Base-by-base conservation (phyloP, 2,113 vertebrate genomes). In the Nematolebias whitei region DNA sequence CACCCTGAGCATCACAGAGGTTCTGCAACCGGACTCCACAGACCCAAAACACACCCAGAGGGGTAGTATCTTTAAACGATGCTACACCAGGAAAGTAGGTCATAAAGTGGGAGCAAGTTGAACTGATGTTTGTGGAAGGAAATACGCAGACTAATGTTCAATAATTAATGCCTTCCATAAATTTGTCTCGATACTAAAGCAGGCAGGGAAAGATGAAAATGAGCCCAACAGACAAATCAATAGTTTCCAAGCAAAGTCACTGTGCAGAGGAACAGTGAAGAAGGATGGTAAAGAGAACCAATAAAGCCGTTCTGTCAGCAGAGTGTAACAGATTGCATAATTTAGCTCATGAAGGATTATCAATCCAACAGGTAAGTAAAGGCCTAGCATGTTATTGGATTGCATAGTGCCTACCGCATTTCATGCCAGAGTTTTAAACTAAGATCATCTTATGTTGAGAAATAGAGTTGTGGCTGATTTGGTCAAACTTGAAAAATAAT, bases 51-150 rank as follows among this genome's bases (percentile, higher is more conserved):
- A 85, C 39, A 78, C 75, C 45, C 63, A 53, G 67, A 53, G 68
- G 44, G 63, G 41, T 66, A 52, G 78, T 85, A 82, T 88, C 85
- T 89, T 79, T 83, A 89, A 84, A 84, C 50, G 69, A 75, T 38
- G 55, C 52, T 60, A 75, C 75, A 82, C 76, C 51, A 38, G 60
- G 63, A 85, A 87, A 88, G 83, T 83, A 79, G 80, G 87, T 86
- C 83, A 82, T 77, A 78, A 85, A 82, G 74, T 75, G 52, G 62
- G 60, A 64, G 72, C 41, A 75, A 71, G 58, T 61, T 80, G 60
- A 43, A 57, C 32, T 39, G 55, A 67, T 85, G 87, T 87, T 88
- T 80, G 61, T 85, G 74, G 74, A 83, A 81, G 70, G 78, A 79
- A 84, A 87, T 76, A 55, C 14, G 39, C 75, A 57, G 73, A 73